Evolutionary conservation across 1,140 invertebrate genomes (phyloP), one percentile per base, ranked within the genome.

Genomic region (Drosophila pandora): DNA sequence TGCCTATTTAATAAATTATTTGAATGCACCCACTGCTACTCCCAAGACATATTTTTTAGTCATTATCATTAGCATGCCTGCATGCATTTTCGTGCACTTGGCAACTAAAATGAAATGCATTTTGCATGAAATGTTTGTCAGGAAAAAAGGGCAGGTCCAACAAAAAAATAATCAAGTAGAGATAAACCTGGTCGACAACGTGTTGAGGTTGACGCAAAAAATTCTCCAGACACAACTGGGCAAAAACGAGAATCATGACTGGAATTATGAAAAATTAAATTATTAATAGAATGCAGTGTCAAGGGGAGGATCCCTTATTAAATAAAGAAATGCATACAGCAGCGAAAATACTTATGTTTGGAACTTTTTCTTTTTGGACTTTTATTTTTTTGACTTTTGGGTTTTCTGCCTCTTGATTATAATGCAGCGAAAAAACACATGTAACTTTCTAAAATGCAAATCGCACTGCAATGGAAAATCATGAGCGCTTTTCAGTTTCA

Each of bases 401-500:
- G 39, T 54, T 75, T 79, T 75, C 56, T 59, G 59, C 39, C 59
- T 63, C 59, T 63, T 17, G 64, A 49, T 80, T 64, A 61, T 65
- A 81, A 77, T 87, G 82, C 82, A 85, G 77, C 57, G 53, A 67
- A 76, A 77, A 79, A 83, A 87, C 70, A 82, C 65, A 74, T 82
- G 70, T 87, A 78, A 82, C 82, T 87, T 87, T 87, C 82, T 87
- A 87, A 87, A 87, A 87, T 87, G 82, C 82, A 79, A 87, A 87
- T 85, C 30, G 41, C 64, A 78, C 28, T 87, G 83, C 82, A 87
- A 72, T 84, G 78, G 83, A 81, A 84, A 87, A 85, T 82, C 80
- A 80, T 69, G 80, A 80, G 63, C 73, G 72, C 57, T 85, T 84
- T 84, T 81, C 73, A 84, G 80, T 77, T 81, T 83, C 67, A 52